These are phyloP conservation scores for Luscinia luscinia DNA, from an alignment of 2,797 vertebrate species.

Conservation along the genomic window DNA sequence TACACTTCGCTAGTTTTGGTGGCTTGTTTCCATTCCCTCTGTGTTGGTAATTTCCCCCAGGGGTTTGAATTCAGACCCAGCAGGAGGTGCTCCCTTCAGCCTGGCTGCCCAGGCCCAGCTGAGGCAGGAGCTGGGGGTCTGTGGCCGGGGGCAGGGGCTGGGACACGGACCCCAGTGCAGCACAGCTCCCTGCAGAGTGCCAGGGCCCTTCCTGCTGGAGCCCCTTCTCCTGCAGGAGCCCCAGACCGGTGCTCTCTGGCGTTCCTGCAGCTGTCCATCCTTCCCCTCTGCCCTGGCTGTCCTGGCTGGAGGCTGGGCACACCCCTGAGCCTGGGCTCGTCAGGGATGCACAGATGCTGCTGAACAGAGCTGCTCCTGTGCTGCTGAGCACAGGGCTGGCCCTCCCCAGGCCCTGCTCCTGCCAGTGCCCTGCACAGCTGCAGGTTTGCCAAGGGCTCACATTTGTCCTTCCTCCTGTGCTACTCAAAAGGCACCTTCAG, in stretches of 20 bases:
- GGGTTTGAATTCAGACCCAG: background rate
- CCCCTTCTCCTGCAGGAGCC: background rate
- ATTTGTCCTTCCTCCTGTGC: background rate
- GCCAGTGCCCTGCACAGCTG: background rate
- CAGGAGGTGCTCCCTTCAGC: accelerated
- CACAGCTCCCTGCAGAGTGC: background rate
- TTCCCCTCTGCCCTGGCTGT: background rate
- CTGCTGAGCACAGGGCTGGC: background rate
- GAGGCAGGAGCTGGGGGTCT: no score
- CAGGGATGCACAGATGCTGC: conserved; percentile 71
- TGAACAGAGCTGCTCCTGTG: conserved; percentile 69
- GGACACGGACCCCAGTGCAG: accelerated
- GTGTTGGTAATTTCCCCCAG: no score
- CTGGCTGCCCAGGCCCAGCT: background rate
- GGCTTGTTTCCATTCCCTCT: no score
- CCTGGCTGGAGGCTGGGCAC: background rate
- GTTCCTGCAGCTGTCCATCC: background rate
- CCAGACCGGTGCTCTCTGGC: background rate
- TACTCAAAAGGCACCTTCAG: background rate
- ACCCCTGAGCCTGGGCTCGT: background rate
- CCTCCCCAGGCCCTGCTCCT: background rate
- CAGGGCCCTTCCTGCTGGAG: accelerated
- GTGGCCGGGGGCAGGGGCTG: accelerated
- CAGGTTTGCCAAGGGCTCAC: background rate
- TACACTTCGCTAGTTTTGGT: no score